These are phyloP conservation scores for Microplitis demolitor DNA, from an alignment of 1,140 invertebrate species.

Conservation along the genomic window DNA sequence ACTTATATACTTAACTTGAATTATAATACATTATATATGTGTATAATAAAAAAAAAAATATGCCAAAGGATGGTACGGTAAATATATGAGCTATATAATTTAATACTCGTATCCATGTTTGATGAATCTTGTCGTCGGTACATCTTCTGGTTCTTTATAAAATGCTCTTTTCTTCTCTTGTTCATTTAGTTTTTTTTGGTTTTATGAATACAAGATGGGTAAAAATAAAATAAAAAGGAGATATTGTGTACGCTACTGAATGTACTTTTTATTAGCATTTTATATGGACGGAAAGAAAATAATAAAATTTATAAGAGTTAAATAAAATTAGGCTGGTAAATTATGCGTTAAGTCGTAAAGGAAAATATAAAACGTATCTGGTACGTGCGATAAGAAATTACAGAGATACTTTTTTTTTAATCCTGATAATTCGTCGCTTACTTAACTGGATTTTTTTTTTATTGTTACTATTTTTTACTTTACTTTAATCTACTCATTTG, in stretches of 20 bases:
- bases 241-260: not conserved
- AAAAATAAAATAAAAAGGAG: not conserved
- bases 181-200: not conserved
- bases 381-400: constrained; percentile 24
- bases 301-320: not conserved
- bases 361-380: constrained; percentile 10
- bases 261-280: not conserved
- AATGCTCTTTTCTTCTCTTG: too few relatives aligned
- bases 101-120: too few relatives aligned
- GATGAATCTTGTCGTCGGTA: too few relatives aligned
- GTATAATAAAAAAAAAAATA: not conserved
- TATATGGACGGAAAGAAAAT: not conserved
- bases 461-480: not conserved
- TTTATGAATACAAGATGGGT: not conserved
- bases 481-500: not conserved
- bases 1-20: not conserved
- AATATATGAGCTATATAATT: too few relatives aligned
- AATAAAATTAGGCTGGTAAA: not conserved
- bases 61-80: not conserved
- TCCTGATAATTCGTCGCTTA: not conserved
- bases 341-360: not conserved
- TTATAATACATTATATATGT: not conserved
- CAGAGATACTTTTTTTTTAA: constrained; percentile 6
- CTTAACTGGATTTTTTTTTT: not conserved
- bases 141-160: too few relatives aligned